Base-by-base conservation (phyloP, 2,113 vertebrate species). In the Amblyornis subalaris region DNA sequence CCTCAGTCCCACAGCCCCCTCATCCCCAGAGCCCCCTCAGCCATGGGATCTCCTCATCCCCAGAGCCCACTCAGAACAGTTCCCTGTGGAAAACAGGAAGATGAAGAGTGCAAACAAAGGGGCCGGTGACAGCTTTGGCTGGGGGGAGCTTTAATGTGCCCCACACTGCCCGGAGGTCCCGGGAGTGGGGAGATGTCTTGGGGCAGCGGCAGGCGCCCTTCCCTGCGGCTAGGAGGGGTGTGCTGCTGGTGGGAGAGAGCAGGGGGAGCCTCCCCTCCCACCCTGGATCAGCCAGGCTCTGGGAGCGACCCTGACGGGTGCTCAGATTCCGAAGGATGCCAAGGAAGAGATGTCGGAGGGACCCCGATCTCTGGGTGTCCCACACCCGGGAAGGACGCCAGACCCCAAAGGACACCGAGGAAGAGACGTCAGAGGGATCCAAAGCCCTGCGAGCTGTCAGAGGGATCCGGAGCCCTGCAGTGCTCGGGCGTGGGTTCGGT, bases 61-160 rank as follows among this genome's bases (percentile, higher is more conserved):
- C 31, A 5, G 12, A n/a, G 12, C 25, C 26, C 17, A 20, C 14
- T 4, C 12, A 3, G 17, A 17, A 7, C 0, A 0, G 0, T 8
- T 45, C 25, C 33, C 38, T 14, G n/a, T 2, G 38, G 44, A 13
- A 24, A 50, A 17, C 0, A 0, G 9, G 29, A 16, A 7, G 12
- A 1, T 0, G 15, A 9, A 9, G 15, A 29, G 8, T 0, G 0
- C 0, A 0, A 50, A 85, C 76, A 12, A 38, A 80, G 53, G 42
- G 93, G 22, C 13, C 15, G 0, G 14, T 2, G 7, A 7, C 14
- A 5, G 47, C 3, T 74, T 86, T 60, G 77, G 67, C 16, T 76
- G 55, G 47, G 9, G 12, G 74, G 33, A 44, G 6, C 62, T 96
- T 96, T 95, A 95, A 93, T 96, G 85, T 23, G 25, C 24, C 69